phyloP scores from a whole-genome alignment of 2,888 invertebrate genomes.

The Gryllus longicercus region DNA sequence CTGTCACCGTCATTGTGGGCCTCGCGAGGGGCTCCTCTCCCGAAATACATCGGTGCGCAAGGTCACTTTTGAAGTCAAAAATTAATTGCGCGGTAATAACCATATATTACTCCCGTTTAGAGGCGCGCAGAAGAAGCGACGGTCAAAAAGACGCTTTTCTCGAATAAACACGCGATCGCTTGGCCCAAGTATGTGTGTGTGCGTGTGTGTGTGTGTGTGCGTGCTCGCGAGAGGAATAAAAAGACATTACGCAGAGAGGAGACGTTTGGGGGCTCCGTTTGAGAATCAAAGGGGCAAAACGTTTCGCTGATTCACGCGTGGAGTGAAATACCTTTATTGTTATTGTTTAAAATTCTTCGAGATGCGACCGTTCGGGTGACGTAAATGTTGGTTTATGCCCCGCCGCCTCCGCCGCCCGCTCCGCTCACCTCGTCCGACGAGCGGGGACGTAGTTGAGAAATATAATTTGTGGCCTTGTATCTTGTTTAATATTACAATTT shows the following conservation, averaged over 20 bases:
- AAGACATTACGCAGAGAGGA: no score
- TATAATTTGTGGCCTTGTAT: conserved; percentile 1
- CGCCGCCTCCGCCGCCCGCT: neutral
- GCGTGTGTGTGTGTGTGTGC: no score
- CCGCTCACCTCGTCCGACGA: neutral
- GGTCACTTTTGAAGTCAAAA: conserved; percentile 1
- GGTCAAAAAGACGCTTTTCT: neutral
- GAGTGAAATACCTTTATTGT: neutral
- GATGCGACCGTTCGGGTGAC: neutral
- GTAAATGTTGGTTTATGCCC: neutral
- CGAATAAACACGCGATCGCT: neutral
- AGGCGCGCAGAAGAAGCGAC: neutral
- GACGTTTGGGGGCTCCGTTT: no score
- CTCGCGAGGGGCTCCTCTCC: neutral
- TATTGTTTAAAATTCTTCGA: neutral
- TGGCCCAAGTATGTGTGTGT: no score
- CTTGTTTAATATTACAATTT: conserved; percentile 17
- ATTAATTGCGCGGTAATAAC: neutral
- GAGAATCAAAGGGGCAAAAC: neutral
- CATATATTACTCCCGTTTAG: neutral
- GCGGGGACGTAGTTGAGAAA: neutral
- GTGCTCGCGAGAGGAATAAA: no score
- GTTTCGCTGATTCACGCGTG: neutral
- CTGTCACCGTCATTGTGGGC: neutral
- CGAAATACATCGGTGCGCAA: neutral